Conservation (phyloP, 2,888 invertebrate species). For the Melanotus villosus region DNA sequence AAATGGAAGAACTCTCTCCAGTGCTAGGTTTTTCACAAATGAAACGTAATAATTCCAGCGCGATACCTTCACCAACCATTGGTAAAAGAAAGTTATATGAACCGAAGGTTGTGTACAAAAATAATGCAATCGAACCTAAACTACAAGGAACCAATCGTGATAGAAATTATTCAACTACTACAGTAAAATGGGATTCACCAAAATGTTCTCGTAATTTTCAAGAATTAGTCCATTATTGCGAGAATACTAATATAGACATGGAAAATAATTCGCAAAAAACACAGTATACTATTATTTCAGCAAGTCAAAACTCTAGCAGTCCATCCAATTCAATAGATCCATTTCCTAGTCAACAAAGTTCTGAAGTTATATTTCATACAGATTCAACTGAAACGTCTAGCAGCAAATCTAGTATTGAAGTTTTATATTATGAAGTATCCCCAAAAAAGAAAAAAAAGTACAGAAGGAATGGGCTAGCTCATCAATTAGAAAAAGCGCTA, state of each 20-base stretch:
- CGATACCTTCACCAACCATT: background rate
- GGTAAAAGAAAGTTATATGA: too few species aligned
- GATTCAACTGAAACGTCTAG: background rate
- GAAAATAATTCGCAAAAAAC: background rate
- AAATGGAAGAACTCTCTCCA: conserved; percentile 53
- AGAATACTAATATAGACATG: background rate
- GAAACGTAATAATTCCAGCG: background rate
- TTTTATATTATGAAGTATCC: conserved; percentile 53
- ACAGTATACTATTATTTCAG: background rate
- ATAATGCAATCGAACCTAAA: too few species aligned
- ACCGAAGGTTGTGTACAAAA: too few species aligned
- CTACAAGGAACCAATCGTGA: too few species aligned
- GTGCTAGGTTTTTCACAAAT: conserved; percentile 38
- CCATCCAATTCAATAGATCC: background rate
- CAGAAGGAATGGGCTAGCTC: conserved; percentile 70
- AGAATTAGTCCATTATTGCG: too few species aligned
- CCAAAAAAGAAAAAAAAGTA: conserved; percentile 63
- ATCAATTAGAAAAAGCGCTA: conserved; percentile 67
- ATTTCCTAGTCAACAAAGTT: background rate
- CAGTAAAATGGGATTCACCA: too few species aligned
- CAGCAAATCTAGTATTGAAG: background rate
- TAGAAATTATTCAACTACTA: too few species aligned
- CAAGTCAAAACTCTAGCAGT: background rate
- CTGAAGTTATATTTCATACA: background rate
- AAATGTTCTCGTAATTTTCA: too few species aligned